These are phyloP conservation scores for Vultur gryphus DNA, from an alignment of 2,797 vertebrate species.

Conservation along the genomic window DNA sequence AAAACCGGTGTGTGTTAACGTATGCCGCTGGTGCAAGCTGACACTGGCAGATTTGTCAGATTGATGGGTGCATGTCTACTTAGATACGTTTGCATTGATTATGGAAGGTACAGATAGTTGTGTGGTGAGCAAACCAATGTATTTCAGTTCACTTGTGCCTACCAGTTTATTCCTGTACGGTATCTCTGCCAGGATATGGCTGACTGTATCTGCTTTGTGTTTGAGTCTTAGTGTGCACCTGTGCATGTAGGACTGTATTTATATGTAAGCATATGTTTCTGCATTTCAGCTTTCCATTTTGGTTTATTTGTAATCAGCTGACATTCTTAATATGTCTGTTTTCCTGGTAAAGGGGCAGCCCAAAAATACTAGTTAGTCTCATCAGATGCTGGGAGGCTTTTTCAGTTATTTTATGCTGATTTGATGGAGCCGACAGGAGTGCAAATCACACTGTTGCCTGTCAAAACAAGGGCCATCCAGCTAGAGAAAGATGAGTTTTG, in stretches of 20 bases:
- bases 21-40: not conserved
- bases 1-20: not conserved
- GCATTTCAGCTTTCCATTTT: not conserved
- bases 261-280: not conserved
- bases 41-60: not conserved
- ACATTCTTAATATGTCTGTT: not conserved
- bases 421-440: not conserved
- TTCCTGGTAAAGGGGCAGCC: not conserved
- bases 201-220: not conserved
- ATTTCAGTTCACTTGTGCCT: not conserved
- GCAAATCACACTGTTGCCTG: not conserved
- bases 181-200: not conserved
- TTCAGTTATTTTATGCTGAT: not conserved
- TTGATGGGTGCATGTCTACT: not conserved
- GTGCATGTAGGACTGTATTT: rapidly evolving
- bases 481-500: not conserved
- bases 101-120: not conserved
- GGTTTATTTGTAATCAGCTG: not conserved
- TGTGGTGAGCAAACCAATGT: not conserved
- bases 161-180: not conserved
- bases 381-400: not conserved
- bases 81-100: not conserved
- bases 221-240: not conserved
- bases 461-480: not conserved
- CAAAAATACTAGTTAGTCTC: not conserved